Conservation (phyloP, 2,797 vertebrate genomes). For the Erethizon dorsatum region DNA sequence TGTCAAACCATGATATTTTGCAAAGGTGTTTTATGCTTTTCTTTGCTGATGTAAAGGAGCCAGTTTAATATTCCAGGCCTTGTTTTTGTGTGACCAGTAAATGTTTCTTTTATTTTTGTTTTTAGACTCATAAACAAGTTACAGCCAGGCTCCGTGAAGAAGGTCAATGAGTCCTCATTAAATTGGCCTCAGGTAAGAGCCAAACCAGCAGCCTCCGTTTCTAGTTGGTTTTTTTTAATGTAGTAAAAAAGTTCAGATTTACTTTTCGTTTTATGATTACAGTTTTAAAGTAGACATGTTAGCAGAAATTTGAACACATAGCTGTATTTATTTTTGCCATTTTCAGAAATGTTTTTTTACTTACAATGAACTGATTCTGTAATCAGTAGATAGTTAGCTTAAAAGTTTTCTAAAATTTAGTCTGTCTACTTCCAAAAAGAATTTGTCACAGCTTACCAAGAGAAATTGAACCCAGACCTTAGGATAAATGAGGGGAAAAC, state of each 20-base stretch:
- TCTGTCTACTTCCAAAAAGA: not conserved
- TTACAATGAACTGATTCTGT: not conserved
- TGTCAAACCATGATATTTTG: not conserved
- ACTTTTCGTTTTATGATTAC: not conserved
- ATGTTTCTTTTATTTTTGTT: slow-evolving; percentile 67
- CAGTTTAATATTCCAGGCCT: not conserved
- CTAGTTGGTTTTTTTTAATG: not conserved
- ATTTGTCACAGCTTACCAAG: not conserved
- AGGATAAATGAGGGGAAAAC: not conserved
- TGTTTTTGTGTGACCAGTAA: not conserved
- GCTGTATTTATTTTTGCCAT: not conserved
- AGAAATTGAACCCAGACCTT: not conserved
- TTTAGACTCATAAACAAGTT: slow-evolving; percentile 97
- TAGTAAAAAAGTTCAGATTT: not conserved
- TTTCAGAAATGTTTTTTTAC: not conserved
- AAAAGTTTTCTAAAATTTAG: not conserved
- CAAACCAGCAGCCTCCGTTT: not conserved
- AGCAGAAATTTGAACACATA: not conserved
- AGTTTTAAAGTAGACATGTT: not conserved
- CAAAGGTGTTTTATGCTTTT: not conserved
- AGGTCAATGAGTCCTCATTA: slow-evolving; percentile 96
- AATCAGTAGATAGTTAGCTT: not conserved
- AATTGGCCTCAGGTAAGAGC: slow-evolving; percentile 98
- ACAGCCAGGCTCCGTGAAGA: slow-evolving; percentile 96
- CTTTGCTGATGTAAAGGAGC: not conserved